A percentile compares a stretch with the other conserved stretches of the same genome.
Conservation (phyloP, 2,888 invertebrate species). For the Dolomedes plantarius region DNA sequence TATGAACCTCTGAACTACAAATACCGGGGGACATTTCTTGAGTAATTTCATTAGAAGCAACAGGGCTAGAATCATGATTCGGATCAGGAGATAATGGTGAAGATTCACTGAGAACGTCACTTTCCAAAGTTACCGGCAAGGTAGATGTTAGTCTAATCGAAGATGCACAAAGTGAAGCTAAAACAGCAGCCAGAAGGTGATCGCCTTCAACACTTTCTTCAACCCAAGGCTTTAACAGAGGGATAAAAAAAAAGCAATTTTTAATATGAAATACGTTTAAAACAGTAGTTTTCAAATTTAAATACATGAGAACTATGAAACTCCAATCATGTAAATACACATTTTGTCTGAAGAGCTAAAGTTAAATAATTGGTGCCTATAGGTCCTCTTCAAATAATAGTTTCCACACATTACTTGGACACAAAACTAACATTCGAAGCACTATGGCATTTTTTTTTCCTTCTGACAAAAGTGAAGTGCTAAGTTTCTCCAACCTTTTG, state of each 20-base stretch:
- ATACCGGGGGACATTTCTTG: slow-evolving; percentile 67
- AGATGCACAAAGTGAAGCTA: slow-evolving; percentile 89
- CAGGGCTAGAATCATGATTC: slow-evolving; percentile 77
- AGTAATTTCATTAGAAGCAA: slow-evolving; percentile 41
- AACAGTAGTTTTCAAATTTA: not conserved
- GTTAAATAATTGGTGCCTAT: too few species aligned
- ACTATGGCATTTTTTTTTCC: too few species aligned
- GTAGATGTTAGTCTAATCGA: slow-evolving; percentile 85
- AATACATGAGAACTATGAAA: too few species aligned
- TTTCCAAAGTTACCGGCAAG: slow-evolving; percentile 83
- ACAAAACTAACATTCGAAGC: too few species aligned
- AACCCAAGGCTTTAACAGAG: slow-evolving; percentile 70
- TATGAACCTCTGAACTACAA: slow-evolving; percentile 76
- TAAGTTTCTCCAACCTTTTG: too few species aligned
- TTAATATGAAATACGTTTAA: not conserved
- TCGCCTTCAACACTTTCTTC: slow-evolving; percentile 66
- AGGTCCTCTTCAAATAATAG: too few species aligned
- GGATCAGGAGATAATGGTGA: slow-evolving; percentile 62
- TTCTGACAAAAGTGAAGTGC: too few species aligned
- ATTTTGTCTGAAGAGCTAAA: too few species aligned
- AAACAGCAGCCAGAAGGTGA: slow-evolving; percentile 85
- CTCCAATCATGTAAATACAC: too few species aligned
- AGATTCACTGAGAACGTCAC: slow-evolving; percentile 75
- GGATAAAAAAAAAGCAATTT: not conserved
- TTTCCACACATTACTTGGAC: too few species aligned